Conservation (phyloP, 2,113 vertebrate species). For the Laticauda colubrina region DNA sequence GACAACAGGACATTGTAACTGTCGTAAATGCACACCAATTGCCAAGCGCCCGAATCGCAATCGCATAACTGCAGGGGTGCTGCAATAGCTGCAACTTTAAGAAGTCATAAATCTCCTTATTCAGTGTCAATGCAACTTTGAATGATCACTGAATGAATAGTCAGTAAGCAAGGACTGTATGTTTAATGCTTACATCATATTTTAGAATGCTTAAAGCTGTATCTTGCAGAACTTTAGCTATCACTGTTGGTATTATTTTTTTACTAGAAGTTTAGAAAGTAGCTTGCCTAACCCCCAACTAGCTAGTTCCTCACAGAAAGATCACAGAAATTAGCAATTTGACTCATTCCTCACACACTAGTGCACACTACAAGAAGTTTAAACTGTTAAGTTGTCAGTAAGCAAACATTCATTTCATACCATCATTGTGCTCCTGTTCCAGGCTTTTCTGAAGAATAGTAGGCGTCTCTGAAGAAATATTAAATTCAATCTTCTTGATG, state of each 20-base stretch:
- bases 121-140: background rate
- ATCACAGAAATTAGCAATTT: background rate
- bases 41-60: background rate
- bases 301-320: background rate
- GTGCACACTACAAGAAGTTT: background rate
- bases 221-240: background rate
- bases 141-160: background rate
- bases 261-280: background rate
- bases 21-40: background rate
- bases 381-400: background rate
- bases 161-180: background rate
- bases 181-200: background rate
- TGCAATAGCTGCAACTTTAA: background rate
- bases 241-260: background rate
- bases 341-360: background rate
- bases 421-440: conserved; percentile 61
- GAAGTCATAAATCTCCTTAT: background rate
- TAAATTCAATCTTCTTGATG: conserved; percentile 90
- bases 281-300: background rate
- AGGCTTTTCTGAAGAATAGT: conserved; percentile 68
- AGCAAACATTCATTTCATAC: conserved; percentile 45
- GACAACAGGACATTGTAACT: background rate
- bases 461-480: conserved; percentile 82
- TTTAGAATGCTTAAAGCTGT: background rate
- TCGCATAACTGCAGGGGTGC: background rate